Conservation (phyloP, 2,888 invertebrate genomes). For the Slavum lentiscoides region DNA sequence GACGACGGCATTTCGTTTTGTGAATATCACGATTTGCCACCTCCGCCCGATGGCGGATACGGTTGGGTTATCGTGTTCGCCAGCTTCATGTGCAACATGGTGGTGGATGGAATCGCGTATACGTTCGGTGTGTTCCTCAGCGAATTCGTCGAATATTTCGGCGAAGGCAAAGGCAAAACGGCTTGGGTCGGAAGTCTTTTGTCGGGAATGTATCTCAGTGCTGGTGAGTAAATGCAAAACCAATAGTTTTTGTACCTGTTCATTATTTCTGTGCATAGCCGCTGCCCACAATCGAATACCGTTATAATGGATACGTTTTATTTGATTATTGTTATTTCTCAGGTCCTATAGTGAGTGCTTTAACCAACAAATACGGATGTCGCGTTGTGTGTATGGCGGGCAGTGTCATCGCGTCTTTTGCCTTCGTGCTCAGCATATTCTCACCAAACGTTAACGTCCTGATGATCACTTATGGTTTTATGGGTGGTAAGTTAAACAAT, state of each 20-base stretch:
- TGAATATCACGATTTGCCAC: slow-evolving; percentile 78
- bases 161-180: slow-evolving; percentile 81
- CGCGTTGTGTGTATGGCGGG: slow-evolving; percentile 92
- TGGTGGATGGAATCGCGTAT: slow-evolving; percentile 98
- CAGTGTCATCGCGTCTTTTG: slow-evolving; percentile 78
- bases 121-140: slow-evolving; percentile 92
- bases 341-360: slow-evolving; percentile 92
- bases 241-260: too few relatives aligned
- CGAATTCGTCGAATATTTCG: slow-evolving; percentile 79
- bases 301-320: not conserved
- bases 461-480: slow-evolving; percentile 88
- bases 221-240: slow-evolving; percentile 67
- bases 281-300: not conserved
- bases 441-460: slow-evolving; percentile 84
- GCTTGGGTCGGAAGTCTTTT: slow-evolving; percentile 94
- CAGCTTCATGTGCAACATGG: slow-evolving; percentile 96
- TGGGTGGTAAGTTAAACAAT: slow-evolving; percentile 74
- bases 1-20: slow-evolving; percentile 66
- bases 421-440: slow-evolving; percentile 86
- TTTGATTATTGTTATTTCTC: not conserved
- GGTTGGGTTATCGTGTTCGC: slow-evolving; percentile 95
- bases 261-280: not conserved
- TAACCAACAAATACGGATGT: slow-evolving; percentile 95
- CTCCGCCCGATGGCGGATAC: slow-evolving; percentile 88
- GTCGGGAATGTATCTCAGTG: slow-evolving; percentile 92